Conservation (phyloP, 1,140 invertebrate genomes). For the Mycetomoellerius zeteki region DNA sequence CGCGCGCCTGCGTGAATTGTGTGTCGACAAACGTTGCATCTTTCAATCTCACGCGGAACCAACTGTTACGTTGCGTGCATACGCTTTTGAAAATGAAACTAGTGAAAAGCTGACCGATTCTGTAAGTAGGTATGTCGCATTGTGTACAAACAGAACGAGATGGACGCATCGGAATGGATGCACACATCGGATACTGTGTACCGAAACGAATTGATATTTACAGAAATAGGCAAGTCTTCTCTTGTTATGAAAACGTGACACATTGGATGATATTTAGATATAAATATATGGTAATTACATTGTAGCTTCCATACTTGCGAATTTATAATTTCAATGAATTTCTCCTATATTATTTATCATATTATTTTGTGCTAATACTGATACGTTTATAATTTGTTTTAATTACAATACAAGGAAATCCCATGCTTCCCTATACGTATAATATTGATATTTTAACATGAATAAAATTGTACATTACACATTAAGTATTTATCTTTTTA, state of each 20-base stretch:
- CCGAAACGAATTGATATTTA: constrained; percentile 33
- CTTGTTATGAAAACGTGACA: constrained; percentile 20
- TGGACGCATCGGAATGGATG: constrained; percentile 17
- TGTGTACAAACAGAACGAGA: background rate
- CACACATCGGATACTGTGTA: background rate
- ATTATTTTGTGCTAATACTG: background rate
- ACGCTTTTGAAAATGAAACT: constrained; percentile 56
- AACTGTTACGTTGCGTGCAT: constrained; percentile 13
- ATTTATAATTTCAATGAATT: constrained; percentile 22
- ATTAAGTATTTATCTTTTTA: background rate
- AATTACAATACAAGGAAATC: background rate
- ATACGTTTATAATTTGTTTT: background rate
- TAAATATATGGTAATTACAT: background rate
- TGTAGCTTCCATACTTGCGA: background rate
- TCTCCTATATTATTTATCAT: constrained; percentile 13
- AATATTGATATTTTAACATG: background rate
- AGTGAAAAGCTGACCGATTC: constrained; percentile 19
- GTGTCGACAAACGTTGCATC: constrained; percentile 38
- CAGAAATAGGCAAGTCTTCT: background rate
- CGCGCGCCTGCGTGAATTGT: background rate
- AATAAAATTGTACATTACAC: background rate
- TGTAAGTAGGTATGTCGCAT: background rate
- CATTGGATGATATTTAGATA: constrained; percentile 27
- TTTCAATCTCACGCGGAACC: constrained; percentile 34
- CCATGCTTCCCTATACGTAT: background rate